phyloP scores from a whole-genome alignment of 2,113 vertebrate species.

The Megaceryle maxima region DNA sequence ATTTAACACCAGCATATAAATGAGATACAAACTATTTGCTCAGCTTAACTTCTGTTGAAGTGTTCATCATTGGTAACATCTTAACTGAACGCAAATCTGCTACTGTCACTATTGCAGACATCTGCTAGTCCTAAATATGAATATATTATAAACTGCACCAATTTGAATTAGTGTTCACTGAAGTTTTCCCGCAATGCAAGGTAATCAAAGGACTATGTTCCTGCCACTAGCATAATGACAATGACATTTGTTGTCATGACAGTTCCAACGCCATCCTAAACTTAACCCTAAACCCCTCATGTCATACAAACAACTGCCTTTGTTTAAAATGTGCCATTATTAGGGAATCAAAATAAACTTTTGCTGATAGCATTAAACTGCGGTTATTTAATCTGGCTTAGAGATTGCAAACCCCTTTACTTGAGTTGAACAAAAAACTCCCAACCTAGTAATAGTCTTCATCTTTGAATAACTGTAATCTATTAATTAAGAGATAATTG shows the following conservation, averaged over 20 bases:
- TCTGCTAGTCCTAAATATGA: background rate
- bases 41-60: background rate
- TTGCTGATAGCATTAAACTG: background rate
- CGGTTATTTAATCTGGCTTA: background rate
- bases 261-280: background rate
- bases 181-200: background rate
- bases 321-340: background rate
- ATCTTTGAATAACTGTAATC: background rate
- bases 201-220: background rate
- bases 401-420: background rate
- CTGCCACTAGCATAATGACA: background rate
- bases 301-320: background rate
- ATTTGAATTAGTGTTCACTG: background rate
- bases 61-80: background rate
- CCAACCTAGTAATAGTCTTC: background rate
- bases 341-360: background rate
- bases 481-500: background rate
- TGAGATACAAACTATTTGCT: background rate
- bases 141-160: background rate
- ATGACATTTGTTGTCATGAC: background rate
- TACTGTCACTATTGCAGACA: background rate
- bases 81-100: background rate
- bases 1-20: rapidly evolving
- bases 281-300: background rate
- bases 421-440: rapidly evolving